phyloP scores from a whole-genome alignment of 2,888 invertebrate species.

The Acanthosepion esculentum region DNA sequence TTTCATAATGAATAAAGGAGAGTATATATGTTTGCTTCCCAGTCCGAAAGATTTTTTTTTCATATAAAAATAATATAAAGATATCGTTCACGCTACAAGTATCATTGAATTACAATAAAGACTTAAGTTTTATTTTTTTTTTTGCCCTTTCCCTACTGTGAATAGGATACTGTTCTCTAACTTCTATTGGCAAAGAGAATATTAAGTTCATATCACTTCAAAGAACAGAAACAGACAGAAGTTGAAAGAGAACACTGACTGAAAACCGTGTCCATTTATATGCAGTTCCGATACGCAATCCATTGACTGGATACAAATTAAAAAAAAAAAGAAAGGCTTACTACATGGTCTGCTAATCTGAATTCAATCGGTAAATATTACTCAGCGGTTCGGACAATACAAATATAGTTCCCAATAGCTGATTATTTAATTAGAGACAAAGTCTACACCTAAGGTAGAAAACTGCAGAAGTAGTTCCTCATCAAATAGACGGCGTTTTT shows the following conservation, averaged over 20 bases:
- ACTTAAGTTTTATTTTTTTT: not conserved
- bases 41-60: not conserved
- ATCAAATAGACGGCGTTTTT: not conserved
- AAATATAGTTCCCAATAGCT: not conserved
- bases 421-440: not conserved
- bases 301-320: not conserved
- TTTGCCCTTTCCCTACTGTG: not conserved
- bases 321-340: not conserved
- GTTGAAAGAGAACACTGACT: not conserved
- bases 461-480: not conserved
- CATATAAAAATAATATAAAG: not conserved
- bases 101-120: not conserved
- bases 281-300: not conserved
- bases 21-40: not conserved
- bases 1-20: not conserved
- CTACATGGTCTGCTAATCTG: slow-evolving; percentile 33
- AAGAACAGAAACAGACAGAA: not conserved
- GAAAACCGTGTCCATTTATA: not conserved
- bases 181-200: not conserved
- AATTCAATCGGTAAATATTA: not conserved
- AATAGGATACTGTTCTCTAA: not conserved
- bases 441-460: not conserved
- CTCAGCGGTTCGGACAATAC: not conserved
- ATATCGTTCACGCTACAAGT: not conserved
- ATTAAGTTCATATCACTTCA: not conserved